A percentile compares a stretch with the other conserved stretches of the same genome.
Evolutionary conservation across 2,797 vertebrate genomes (phyloP).

Genomic region (Anguilla megastoma): DNA sequence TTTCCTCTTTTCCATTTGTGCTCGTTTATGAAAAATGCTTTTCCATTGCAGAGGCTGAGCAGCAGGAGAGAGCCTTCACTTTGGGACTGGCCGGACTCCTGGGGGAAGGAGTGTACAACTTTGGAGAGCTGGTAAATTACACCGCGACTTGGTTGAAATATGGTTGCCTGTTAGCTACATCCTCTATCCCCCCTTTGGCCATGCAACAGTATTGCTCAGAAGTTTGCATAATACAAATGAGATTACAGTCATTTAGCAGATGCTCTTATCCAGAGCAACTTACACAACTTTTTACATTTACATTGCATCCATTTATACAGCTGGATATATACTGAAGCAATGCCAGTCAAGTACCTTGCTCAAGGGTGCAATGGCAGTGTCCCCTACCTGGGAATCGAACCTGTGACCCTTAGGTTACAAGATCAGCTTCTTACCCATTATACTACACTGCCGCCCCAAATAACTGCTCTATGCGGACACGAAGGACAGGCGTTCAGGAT

Average conservation of each 20-base stretch:
- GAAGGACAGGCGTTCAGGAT: not conserved
- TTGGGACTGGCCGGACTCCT: conserved; percentile 91
- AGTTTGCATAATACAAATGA: not conserved
- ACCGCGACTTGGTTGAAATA: not conserved
- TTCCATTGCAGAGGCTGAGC: conserved; percentile 82
- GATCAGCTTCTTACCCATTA: too few species aligned
- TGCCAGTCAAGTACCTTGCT: too few species aligned
- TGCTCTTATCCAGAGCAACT: too few species aligned
- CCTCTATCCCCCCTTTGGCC: not conserved
- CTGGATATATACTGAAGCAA: too few species aligned
- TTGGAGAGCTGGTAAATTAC: conserved; percentile 88
- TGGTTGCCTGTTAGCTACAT: not conserved
- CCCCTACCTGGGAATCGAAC: too few species aligned
- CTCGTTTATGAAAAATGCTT: not conserved
- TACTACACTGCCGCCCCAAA: not conserved
- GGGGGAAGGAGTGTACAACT: conserved; percentile 97
- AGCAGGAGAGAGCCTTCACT: conserved; percentile 95
- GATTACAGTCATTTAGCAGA: too few species aligned
- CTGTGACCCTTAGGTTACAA: too few species aligned
- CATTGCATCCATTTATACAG: too few species aligned
- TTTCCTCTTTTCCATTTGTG: not conserved
- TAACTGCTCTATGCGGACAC: not conserved
- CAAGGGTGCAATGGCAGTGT: too few species aligned
- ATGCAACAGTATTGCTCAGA: not conserved
- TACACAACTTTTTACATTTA: too few species aligned